Evolutionary conservation across 1,140 invertebrate genomes (phyloP).

Genomic region (Odontomachus brunneus): DNA sequence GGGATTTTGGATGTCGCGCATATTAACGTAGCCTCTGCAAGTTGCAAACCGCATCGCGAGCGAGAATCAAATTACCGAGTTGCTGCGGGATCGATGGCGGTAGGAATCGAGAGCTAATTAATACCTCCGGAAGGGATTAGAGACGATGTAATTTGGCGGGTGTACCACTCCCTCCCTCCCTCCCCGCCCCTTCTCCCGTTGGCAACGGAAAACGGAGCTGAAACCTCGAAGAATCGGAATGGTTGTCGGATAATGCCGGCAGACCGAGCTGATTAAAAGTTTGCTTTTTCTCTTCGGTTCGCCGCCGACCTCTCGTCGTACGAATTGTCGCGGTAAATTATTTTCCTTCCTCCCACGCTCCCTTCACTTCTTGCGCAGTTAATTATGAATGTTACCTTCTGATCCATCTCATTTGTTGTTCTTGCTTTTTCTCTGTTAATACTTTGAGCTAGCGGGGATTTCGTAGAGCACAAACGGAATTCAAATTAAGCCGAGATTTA

Average conservation of each 20-base stretch:
- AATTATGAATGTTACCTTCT: too few species aligned
- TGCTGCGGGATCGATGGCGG: slow-evolving; percentile 74
- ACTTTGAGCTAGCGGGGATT: too few species aligned
- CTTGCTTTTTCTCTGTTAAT: too few species aligned
- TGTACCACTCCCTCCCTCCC: slow-evolving; percentile 41
- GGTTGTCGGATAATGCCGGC: slow-evolving; percentile 60
- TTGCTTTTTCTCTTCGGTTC: slow-evolving; percentile 64
- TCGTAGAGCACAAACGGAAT: too few species aligned
- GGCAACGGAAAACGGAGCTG: slow-evolving; percentile 18
- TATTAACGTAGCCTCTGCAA: slow-evolving; percentile 40
- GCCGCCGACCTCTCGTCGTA: slow-evolving; percentile 3
- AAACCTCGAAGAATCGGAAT: slow-evolving; percentile 67
- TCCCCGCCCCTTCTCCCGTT: too few species aligned
- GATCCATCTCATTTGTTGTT: too few species aligned
- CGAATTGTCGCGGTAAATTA: slow-evolving; percentile 39
- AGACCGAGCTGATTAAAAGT: slow-evolving; percentile 67
- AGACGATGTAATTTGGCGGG: slow-evolving; percentile 75
- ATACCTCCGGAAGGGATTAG: slow-evolving; percentile 79
- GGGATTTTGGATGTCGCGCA: slow-evolving; percentile 22
- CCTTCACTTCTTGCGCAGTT: slow-evolving; percentile 31
- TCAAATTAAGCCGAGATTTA: too few species aligned
- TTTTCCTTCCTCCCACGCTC: slow-evolving; percentile 2
- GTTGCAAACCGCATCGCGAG: slow-evolving; percentile 42
- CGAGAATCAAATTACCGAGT: slow-evolving; percentile 51
- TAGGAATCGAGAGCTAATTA: slow-evolving; percentile 81